Evolutionary conservation across 2,113 vertebrate genomes (phyloP), one percentile per base, ranked within the genome.

Genomic region (Zosterops hypoxanthus): DNA sequence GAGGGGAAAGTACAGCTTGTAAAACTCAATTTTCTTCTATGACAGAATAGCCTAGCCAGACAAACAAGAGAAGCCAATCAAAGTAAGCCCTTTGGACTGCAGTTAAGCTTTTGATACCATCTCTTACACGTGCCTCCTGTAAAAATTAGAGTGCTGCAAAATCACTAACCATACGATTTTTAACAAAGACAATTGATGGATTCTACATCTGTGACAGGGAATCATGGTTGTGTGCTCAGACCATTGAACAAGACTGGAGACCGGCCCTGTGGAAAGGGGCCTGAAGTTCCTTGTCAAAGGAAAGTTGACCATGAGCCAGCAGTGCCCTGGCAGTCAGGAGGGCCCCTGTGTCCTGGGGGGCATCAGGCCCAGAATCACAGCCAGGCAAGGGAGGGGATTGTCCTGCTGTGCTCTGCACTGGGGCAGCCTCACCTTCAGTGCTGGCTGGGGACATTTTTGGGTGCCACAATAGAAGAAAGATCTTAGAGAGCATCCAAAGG

Each of bases 331-430:
- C 10, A 46, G 23, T 13, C 53, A 53, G 39, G 7, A 89, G 13
- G 3, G 53, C 4, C 26, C 8, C 0, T 39, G 0, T 63, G 26
- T 52, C 33, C 44, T 52, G 44, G 22, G 10, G 11, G 0, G 1
- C 33, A 82, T n/a, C 33, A 68, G 33, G 28, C 11, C 4, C 33
- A 66, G 19, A 12, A 59, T 44, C 12, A 2, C 60, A 73, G 11
- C 53, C 0, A 0, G 29, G 25, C 6, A 36, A 68, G 20, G 16
- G 16, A 53, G 20, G 19, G 6, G 16, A 47, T 68, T 75, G n/a
- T 68, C 61, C 46, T 0, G 0, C 24, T 61, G 16, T 68, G 16
- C 61, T 75, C 69, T 53, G 29, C 3, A 3, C 44, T 60, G 24
- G 11, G 11, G 20, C 0, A 0, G 39, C 33, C 53, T 82, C 39